Percentiles rank a stretch among this genome's conserved stretches.
Conservation (phyloP, 2,888 invertebrate species). For the Corythucha ciliata region DNA sequence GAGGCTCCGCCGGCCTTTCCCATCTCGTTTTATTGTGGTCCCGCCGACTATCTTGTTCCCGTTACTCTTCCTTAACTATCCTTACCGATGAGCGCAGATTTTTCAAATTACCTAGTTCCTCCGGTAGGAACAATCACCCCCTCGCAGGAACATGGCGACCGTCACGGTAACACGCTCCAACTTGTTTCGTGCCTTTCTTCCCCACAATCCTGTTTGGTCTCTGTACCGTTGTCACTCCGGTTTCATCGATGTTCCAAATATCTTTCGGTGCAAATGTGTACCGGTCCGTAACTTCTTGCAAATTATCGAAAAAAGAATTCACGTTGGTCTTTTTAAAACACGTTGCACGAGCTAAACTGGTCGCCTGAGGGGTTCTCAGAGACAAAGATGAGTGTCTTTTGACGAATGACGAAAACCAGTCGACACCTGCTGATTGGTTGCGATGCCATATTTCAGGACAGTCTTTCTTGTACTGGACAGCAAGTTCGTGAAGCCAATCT, state of each 20-base stretch:
- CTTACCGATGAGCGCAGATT: too few species aligned
- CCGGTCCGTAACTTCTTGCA: constrained; percentile 22
- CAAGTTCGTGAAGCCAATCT: constrained; percentile 30
- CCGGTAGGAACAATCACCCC: too few species aligned
- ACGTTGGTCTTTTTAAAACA: constrained; percentile 18
- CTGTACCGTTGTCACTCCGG: constrained; percentile 35
- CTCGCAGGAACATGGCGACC: constrained; percentile 28
- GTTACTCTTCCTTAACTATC: too few species aligned
- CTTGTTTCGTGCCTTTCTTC: constrained; percentile 33
- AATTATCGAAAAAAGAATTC: constrained; percentile 24
- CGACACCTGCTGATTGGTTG: constrained; percentile 26
- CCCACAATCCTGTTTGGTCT: constrained; percentile 33
- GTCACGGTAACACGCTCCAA: constrained; percentile 33
- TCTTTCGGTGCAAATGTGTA: constrained; percentile 21
- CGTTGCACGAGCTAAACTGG: constrained; percentile 17
- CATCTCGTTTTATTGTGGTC: too few species aligned
- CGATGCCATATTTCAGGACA: constrained; percentile 27
- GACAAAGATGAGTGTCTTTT: constrained; percentile 22
- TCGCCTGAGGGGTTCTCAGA: constrained; percentile 17
- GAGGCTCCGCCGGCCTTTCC: too few species aligned
- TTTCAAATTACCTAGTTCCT: too few species aligned
- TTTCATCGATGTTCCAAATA: constrained; percentile 35
- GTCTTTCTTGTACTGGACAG: constrained; percentile 14
- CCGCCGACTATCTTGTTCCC: too few species aligned
- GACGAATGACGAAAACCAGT: constrained; percentile 27